Conservation (phyloP, 2,888 invertebrate species). For the Rhopalosiphum nymphaeae region DNA sequence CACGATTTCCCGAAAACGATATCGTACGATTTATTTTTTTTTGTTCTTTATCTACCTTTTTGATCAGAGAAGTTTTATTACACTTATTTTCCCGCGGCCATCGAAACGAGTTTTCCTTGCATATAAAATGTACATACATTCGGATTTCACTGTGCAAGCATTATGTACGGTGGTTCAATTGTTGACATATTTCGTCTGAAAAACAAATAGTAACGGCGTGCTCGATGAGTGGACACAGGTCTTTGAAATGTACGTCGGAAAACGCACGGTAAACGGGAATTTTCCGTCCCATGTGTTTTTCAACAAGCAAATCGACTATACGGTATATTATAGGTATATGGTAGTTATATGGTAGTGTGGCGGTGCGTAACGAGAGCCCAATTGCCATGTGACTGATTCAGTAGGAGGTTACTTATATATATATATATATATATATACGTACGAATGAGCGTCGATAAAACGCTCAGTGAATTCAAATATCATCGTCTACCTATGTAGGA, state of each 20-base stretch:
- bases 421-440: not conserved
- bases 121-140: not conserved
- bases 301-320: conserved; percentile 8
- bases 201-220: conserved; percentile 9
- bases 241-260: not conserved
- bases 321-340: conserved; percentile 5
- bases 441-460: not conserved
- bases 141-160: not conserved
- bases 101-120: not conserved
- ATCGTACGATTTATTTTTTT: not conserved
- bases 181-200: conserved; percentile 8
- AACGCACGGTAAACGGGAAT: conserved; percentile 22
- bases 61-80: not conserved
- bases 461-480: conserved; percentile 2
- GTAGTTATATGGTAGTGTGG: not conserved
- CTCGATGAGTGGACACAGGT: conserved; percentile 11
- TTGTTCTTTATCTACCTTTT: not conserved
- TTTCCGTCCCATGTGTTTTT: conserved; percentile 38
- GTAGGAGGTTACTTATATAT: not conserved
- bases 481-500: not conserved
- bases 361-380: conserved; percentile 23
- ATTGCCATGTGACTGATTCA: conserved; percentile 14
- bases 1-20: not conserved
- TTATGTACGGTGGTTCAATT: not conserved
- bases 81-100: not conserved